Conservation (phyloP, 2,797 vertebrate genomes). For the Notamacropus eugenii region DNA sequence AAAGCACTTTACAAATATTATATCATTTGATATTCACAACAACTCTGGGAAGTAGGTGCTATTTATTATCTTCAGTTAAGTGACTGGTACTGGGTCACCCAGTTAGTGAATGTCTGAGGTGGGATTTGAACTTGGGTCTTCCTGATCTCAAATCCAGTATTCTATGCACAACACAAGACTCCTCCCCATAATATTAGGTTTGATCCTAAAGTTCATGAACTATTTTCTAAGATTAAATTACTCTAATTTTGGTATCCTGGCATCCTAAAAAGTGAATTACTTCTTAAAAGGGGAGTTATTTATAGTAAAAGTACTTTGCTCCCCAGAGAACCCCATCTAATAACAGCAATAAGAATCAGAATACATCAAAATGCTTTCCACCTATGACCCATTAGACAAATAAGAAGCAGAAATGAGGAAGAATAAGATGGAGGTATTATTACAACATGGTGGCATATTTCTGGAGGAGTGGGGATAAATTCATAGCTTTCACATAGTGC, state of each 20-base stretch:
- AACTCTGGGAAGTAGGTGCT: not conserved
- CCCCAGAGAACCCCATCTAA: slow-evolving; percentile 50
- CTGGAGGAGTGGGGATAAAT: not conserved
- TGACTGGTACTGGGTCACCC: not conserved
- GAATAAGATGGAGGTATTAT: slow-evolving; percentile 45
- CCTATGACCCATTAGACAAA: slow-evolving; percentile 67
- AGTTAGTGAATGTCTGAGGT: not conserved
- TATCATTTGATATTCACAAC: not conserved
- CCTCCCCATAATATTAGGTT: not conserved
- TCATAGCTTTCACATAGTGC: not conserved
- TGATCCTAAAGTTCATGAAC: fast-evolving
- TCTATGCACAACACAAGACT: not conserved
- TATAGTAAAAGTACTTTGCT: slow-evolving; percentile 38
- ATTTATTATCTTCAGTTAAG: not conserved
- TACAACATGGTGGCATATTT: slow-evolving; percentile 59
- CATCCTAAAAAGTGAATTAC: slow-evolving; percentile 45
- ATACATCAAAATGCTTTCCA: slow-evolving; percentile 69
- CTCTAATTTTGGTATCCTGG: slow-evolving; percentile 9
- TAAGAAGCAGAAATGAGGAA: slow-evolving; percentile 64
- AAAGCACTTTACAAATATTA: not conserved
- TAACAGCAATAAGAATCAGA: slow-evolving; percentile 60
- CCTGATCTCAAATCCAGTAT: not conserved
- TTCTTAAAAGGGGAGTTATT: slow-evolving; percentile 54
- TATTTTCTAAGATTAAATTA: not conserved
- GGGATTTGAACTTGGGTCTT: not conserved